Evolutionary conservation across 92 coral and sea anemone genomes (phyloP).

Genomic region (Scolanthus callimorphus): DNA sequence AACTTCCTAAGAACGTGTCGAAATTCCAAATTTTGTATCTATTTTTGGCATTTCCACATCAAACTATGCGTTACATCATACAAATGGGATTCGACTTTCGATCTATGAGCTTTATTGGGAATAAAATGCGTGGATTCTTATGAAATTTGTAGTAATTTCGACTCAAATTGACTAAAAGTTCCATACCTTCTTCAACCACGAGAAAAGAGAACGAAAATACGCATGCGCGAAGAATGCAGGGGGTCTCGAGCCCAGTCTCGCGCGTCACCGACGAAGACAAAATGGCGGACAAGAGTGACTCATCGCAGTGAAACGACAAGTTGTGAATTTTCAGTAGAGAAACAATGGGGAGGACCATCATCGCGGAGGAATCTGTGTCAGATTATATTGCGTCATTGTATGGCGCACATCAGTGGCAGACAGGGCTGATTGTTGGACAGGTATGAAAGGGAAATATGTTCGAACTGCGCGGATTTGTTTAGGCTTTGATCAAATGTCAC

Average conservation of each 20-base stretch:
- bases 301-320: background rate
- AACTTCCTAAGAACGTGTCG: too few relatives aligned
- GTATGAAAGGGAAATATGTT: too few relatives aligned
- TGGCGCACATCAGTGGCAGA: conserved; percentile 78
- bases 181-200: conserved; percentile 76
- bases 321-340: background rate
- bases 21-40: too few relatives aligned
- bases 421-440: conserved; percentile 88
- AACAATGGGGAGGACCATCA: conserved; percentile 82
- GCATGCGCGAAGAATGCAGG: conserved; percentile 86
- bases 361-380: conserved; percentile 69
- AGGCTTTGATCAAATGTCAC: too few relatives aligned
- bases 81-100: too few relatives aligned
- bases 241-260: conserved; percentile 48
- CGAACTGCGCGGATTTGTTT: too few relatives aligned
- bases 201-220: conserved; percentile 70
- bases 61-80: too few relatives aligned
- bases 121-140: too few relatives aligned
- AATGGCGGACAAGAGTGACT: conserved; percentile 41
- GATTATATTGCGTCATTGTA: conserved; percentile 74
- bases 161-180: too few relatives aligned
- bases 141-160: too few relatives aligned
- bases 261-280: conserved; percentile 9
- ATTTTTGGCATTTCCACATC: too few relatives aligned
- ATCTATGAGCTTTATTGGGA: too few relatives aligned